Evolutionary conservation across 2,797 vertebrate genomes (phyloP).

Genomic region (Euphonia xanthogaster): DNA sequence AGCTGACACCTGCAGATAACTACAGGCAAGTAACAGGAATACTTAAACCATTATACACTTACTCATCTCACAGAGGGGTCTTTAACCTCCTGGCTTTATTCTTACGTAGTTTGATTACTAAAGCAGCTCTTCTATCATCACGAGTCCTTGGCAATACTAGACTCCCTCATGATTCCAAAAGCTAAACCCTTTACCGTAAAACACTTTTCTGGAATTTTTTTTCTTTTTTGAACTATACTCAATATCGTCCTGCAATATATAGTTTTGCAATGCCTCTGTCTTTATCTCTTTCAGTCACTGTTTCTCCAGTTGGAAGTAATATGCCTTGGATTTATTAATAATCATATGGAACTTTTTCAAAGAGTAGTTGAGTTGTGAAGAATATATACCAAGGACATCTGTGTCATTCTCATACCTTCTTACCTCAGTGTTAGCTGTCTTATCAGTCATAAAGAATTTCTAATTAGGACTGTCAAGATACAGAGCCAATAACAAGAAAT

Average conservation of each 20-base stretch:
- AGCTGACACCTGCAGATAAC: slow-evolving; percentile 3
- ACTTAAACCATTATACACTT: neutral
- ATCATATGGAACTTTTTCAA: neutral
- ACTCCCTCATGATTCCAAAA: neutral
- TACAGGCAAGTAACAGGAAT: neutral
- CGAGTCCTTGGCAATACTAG: neutral
- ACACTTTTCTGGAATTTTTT: neutral
- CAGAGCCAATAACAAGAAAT: neutral
- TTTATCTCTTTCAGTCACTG: slow-evolving; percentile 21
- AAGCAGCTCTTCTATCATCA: neutral
- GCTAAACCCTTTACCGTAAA: neutral
- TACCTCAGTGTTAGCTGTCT: neutral
- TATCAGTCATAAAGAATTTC: neutral
- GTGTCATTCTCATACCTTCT: neutral
- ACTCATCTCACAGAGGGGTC: neutral
- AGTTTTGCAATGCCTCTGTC: neutral
- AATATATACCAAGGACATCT: neutral
- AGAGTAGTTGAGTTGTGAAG: neutral
- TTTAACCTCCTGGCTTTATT: slow-evolving; percentile 19
- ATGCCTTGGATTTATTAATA: slow-evolving; percentile 22
- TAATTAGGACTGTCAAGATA: neutral
- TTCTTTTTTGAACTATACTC: neutral
- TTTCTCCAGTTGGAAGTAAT: slow-evolving; percentile 32
- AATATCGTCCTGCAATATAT: neutral
- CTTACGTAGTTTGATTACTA: neutral